Conservation (phyloP, 2,113 vertebrate genomes). For the Sorex fumeus region DNA sequence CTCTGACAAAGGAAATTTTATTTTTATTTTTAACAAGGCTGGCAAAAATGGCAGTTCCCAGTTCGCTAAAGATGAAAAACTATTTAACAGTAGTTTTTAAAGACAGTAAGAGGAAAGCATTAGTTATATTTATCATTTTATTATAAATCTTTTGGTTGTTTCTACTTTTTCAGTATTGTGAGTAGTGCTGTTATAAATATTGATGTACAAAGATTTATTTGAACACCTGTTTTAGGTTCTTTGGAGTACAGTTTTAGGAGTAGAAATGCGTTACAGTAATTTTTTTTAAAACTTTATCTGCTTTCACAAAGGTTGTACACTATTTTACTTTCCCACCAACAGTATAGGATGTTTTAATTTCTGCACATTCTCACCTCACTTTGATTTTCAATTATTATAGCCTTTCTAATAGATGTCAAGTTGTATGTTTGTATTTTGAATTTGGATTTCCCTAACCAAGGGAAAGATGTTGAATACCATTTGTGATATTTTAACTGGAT, state of each 20-base stretch:
- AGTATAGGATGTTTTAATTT: neutral
- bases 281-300: neutral
- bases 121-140: neutral
- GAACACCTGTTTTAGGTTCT: neutral
- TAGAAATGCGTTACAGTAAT: neutral
- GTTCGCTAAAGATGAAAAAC: conserved; percentile 39
- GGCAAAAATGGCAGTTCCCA: neutral
- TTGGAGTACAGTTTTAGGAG: neutral
- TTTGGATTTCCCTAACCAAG: conserved; percentile 18
- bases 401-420: neutral
- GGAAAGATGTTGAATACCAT: neutral
- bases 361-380: neutral
- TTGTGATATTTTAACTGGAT: conserved; percentile 15
- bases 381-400: neutral
- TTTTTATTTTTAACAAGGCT: neutral
- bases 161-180: neutral
- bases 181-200: neutral
- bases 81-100: conserved; percentile 9
- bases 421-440: conserved; percentile 10
- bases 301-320: neutral
- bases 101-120: neutral
- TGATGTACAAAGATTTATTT: conserved; percentile 1
- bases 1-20: neutral
- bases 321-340: neutral
- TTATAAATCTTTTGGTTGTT: conserved; percentile 15